These are phyloP conservation scores for Galaxias olidus DNA, from an alignment of 2,797 vertebrate species.

Conservation along the genomic window DNA sequence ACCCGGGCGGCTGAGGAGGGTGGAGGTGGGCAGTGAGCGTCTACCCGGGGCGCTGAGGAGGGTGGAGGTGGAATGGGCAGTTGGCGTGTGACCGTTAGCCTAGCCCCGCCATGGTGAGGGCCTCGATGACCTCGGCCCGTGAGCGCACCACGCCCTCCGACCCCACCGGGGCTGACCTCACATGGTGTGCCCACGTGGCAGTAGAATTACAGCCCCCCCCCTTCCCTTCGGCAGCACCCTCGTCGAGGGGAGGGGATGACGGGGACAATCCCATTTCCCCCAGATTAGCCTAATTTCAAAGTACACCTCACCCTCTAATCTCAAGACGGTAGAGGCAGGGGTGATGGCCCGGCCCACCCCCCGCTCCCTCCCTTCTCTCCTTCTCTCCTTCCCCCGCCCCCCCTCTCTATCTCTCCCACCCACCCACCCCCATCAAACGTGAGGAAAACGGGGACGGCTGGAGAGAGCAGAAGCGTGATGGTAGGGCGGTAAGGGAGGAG, in stretches of 20 bases:
- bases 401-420: constrained; percentile 51
- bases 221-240: constrained; percentile 29
- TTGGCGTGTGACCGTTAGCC: constrained; percentile 11
- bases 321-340: constrained; percentile 61
- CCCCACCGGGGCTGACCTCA: constrained; percentile 45
- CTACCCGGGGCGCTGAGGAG: too few relatives aligned
- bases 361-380: constrained; percentile 36
- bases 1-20: constrained; percentile 1
- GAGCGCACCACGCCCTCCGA: constrained; percentile 32
- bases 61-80: constrained; percentile 11
- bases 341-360: constrained; percentile 21
- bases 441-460: constrained; percentile 63
- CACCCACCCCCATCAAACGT: too few relatives aligned
- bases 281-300: constrained; percentile 74
- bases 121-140: constrained; percentile 54
- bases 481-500: constrained; percentile 41
- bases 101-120: too few relatives aligned
- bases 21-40: background rate
- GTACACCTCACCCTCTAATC: constrained; percentile 70
- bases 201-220: constrained; percentile 48
- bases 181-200: constrained; percentile 60
- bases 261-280: constrained; percentile 69
- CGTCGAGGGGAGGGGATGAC: constrained; percentile 53
- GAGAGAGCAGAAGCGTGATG: constrained; percentile 53
- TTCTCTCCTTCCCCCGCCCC: constrained; percentile 29